Evolutionary conservation across 2,113 vertebrate species (phyloP), one percentile per base, ranked within the genome.

Genomic region (Butorides virescens): DNA sequence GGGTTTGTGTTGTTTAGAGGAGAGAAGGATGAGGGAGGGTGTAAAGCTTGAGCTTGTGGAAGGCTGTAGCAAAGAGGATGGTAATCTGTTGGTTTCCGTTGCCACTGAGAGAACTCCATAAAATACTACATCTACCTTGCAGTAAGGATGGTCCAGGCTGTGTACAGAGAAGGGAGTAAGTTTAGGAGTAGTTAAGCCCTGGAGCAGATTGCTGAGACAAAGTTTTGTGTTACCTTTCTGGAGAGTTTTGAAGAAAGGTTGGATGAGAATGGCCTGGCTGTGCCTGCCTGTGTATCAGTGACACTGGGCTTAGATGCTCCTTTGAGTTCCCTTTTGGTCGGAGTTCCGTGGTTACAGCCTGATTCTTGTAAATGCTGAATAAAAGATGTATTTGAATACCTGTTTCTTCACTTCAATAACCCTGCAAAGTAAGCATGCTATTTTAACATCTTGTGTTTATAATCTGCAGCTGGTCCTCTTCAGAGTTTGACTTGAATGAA

Each of bases 401-500:
- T 6, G 7, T 70, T 92, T 85, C 25, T 87, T 78, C 34, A 39
- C 68, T 91, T 68, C 49, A 82, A 56, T 52, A 67, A 53, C 27
- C 37, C 18, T 73, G 74, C 42, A 30, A 79, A 66, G 19, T 42
- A 70, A 90, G 19, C 21, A 47, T 1, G 0, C 14, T 63, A 1
- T 85, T 71, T 23, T 95, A 78, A 89, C 16, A 29, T 74, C 16
- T 93, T 34, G 15, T 88, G 46, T 83, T 97, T 97, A 68, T 92
- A 34, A 93, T 94, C 84, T 15, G 5, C 95, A 99, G 99, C 87
- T 99, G 99, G 99, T 98, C 98, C 11, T 98, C 98, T 92, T 98
- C 98, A 0, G 98, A 99, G 84, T 98, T 99, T 85, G 98, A 99
- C 95, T 97, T 98, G 94, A 98, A 98, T 72, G 98, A 99, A 96